Evolutionary conservation across 2,113 vertebrate genomes (phyloP).

Genomic region (Camelus dromedarius): DNA sequence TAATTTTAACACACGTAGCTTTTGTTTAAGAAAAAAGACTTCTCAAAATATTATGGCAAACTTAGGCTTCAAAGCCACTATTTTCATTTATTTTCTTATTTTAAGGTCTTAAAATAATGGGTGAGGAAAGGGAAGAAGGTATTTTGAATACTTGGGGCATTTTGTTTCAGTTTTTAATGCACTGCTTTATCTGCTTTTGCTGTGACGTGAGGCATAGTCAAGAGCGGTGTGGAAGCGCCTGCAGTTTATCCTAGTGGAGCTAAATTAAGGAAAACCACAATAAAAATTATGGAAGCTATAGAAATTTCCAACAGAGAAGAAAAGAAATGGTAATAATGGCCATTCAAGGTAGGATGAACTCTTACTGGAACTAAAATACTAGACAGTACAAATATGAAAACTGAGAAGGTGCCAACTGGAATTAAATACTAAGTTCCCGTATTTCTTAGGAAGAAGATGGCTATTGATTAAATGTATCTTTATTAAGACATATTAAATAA

Average conservation of each 20-base stretch:
- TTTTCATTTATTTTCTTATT: constrained; percentile 37
- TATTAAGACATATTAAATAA: constrained; percentile 24
- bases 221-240: neutral
- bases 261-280: constrained; percentile 37
- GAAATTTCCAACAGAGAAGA: neutral
- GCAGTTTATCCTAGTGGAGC: neutral
- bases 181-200: neutral
- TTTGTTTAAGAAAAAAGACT: neutral
- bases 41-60: neutral
- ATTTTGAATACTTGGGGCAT: neutral
- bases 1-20: neutral
- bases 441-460: neutral
- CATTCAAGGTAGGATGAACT: neutral
- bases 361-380: neutral
- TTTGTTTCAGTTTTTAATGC: neutral
- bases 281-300: neutral
- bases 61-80: neutral
- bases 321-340: neutral
- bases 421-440: neutral
- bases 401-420: neutral
- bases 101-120: neutral
- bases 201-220: neutral
- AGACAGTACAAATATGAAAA: neutral
- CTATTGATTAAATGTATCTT: neutral
- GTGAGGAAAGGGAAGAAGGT: neutral